Base-by-base conservation (phyloP, 1,140 invertebrate species). In the Tetragonula clypearis region DNA sequence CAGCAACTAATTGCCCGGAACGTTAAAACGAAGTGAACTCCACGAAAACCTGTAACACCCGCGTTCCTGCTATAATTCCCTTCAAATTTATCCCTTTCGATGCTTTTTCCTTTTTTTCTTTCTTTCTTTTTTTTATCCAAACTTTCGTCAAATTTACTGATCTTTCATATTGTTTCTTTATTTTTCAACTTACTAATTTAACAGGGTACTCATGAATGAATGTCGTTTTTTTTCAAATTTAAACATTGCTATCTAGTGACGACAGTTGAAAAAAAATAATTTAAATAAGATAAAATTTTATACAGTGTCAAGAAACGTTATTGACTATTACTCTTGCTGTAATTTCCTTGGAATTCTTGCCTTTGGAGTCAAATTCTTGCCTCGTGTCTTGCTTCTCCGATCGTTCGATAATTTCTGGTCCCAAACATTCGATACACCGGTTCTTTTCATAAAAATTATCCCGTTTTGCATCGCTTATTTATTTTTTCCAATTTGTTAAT, bases 1-100 rank as follows among this genome's bases (percentile, higher is more conserved):
- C 81, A 53, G 23, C 30, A 77, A 83, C 74, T 83, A 83, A 83
- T 83, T 83, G 74, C 74, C 8, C n/a, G 62, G 62, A 77, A 83
- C 74, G 73, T 56, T 49, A 66, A 66, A 82, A 82, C 80, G 80
- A 82, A 76, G 30, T 53, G 62, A 56, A 68, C 21, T 58, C 5
- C n/a, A 53, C 12, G 23, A 68, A 83, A 76, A 68, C 30, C 49
- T 82, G 53, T 26, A 82, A 55, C 60, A 56, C 58, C 6, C 17
- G 56, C 9, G 21, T 66, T 12, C 58, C 19, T 21, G 23, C 23
- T 65, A 65, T 82, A 82, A 74, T 26, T 55, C 19, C 19, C 26
- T 12, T 30, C 41, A 77, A 77, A 77, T 60, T 77, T 9, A 77
- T 77, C n/a, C n/a, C n/a, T 66, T 17, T 58, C 56, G 56, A 58